These are phyloP conservation scores for Phymatocera aterrima DNA, from an alignment of 2,888 invertebrate species.

Conservation along the genomic window DNA sequence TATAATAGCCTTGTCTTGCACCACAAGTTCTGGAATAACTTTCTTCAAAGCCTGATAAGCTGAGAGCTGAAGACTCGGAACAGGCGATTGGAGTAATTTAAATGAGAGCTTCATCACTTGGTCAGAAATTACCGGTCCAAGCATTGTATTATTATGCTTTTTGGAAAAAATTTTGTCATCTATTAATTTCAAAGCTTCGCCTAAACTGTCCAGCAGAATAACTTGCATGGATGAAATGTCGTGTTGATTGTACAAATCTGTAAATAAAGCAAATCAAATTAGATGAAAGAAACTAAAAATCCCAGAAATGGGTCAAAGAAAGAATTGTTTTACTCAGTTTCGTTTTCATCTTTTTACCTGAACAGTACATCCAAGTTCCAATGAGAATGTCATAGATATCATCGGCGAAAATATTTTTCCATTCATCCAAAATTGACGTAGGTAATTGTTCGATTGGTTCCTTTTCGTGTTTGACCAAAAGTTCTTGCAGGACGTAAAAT, in stretches of 20 bases:
- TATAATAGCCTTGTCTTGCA: constrained; percentile 73
- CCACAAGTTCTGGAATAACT: constrained; percentile 73
- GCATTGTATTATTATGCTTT: constrained; percentile 46
- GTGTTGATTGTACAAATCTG: constrained; percentile 61
- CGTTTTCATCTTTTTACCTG: constrained; percentile 67
- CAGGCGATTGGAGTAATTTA: constrained; percentile 71
- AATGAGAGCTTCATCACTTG: constrained; percentile 70
- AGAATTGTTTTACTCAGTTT: no score
- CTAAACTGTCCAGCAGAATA: constrained; percentile 63
- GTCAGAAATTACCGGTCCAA: constrained; percentile 46
- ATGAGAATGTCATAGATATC: constrained; percentile 78
- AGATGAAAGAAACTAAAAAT: background rate
- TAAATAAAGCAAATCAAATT: background rate
- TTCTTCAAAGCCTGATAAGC: constrained; percentile 75
- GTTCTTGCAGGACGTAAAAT: constrained; percentile 74
- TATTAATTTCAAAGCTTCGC: constrained; percentile 64
- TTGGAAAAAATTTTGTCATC: constrained; percentile 61
- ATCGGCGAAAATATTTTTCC: constrained; percentile 86
- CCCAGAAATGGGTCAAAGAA: background rate
- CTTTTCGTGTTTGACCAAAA: constrained; percentile 72
- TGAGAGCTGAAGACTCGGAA: constrained; percentile 74
- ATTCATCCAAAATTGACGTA: constrained; percentile 79
- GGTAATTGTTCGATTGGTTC: constrained; percentile 72
- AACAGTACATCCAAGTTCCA: constrained; percentile 76
- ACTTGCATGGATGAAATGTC: constrained; percentile 55